Evolutionary conservation across 2,113 vertebrate species (phyloP).

Genomic region (Panurus biarmicus): DNA sequence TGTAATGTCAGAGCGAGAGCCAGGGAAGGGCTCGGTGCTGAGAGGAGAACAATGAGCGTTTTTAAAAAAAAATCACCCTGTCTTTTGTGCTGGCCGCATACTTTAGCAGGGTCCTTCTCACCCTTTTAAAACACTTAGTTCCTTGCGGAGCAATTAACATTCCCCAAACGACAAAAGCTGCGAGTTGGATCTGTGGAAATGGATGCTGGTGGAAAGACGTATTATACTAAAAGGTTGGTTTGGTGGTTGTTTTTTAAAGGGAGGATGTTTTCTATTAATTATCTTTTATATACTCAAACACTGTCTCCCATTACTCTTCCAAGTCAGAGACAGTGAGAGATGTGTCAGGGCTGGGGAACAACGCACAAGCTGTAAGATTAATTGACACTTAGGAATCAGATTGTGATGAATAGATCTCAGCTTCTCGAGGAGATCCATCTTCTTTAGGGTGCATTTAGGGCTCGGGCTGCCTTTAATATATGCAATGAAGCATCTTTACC

Average conservation of each 20-base stretch:
- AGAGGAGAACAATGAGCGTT: neutral
- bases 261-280: conserved; percentile 58
- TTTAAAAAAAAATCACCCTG: neutral
- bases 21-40: neutral
- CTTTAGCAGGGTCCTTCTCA: neutral
- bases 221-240: conserved; percentile 19
- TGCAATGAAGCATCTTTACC: conserved; percentile 57
- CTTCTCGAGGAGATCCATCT: conserved; percentile 23
- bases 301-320: neutral
- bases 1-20: neutral
- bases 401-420: conserved; percentile 11
- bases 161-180: neutral
- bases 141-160: conserved; percentile 6
- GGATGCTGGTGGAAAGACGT: neutral
- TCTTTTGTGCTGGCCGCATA: neutral
- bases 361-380: conserved; percentile 13
- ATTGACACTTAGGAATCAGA: conserved; percentile 31
- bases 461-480: conserved; percentile 48
- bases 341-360: conserved; percentile 8
- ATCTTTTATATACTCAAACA: conserved; percentile 63
- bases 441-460: conserved; percentile 31
- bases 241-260: conserved; percentile 38
- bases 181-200: neutral
- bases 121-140: neutral
- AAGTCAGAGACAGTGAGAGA: conserved; percentile 32